Conservation (phyloP, 2,797 vertebrate genomes). For the Micropoecilia bifurca region DNA sequence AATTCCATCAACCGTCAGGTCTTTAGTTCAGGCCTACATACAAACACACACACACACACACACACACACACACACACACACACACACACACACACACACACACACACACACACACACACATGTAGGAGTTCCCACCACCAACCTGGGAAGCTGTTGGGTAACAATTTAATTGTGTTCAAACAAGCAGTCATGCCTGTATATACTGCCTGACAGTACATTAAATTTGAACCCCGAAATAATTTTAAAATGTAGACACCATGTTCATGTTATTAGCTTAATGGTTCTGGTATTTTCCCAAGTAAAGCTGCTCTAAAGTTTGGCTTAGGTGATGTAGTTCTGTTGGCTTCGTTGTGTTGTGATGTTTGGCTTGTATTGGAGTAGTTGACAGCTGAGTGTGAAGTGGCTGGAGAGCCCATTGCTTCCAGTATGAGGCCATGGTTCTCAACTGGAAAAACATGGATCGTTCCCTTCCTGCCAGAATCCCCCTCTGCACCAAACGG, state of each 20-base stretch:
- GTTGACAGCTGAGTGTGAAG: not conserved
- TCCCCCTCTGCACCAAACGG: not conserved
- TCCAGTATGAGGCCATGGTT: not conserved
- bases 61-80: no score
- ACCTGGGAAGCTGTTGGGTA: constrained; percentile 18
- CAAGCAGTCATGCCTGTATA: constrained; percentile 7
- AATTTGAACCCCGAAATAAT: constrained; percentile 13
- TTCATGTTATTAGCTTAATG: constrained; percentile 34
- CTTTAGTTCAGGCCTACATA: constrained; percentile 22
- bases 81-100: no score
- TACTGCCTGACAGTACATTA: not conserved
- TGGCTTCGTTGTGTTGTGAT: not conserved
- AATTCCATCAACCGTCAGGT: constrained; percentile 38
- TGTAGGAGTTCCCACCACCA: not conserved
- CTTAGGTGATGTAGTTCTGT: not conserved
- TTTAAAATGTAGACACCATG: constrained; percentile 27
- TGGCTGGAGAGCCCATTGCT: not conserved
- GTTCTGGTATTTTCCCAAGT: constrained; percentile 36
- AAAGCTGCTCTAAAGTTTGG: constrained; percentile 38
- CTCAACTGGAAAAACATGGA: not conserved
- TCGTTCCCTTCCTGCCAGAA: not conserved
- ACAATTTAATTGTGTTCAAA: constrained; percentile 31
- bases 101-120: not conserved
- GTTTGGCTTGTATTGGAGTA: not conserved
- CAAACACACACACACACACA: constrained; percentile 1